Base-by-base conservation (phyloP, 2,113 vertebrate species). In the Vidua chalybeata region DNA sequence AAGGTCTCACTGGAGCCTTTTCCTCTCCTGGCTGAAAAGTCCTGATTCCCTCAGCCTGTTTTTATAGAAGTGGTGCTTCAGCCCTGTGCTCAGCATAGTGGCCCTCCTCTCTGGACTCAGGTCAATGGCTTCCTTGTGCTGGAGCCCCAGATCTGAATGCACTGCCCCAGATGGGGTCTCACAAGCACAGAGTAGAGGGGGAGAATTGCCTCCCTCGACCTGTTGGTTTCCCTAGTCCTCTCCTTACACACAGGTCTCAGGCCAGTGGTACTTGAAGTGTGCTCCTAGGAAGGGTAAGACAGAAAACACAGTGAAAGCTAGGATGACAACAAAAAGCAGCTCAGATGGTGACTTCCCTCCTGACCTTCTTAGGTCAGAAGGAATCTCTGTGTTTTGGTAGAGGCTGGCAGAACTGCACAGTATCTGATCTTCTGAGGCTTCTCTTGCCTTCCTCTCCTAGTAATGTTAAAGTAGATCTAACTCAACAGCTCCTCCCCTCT, bases 321-420 rank as follows among this genome's bases (percentile, higher is more conserved):
- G 27, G 23, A 58, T 52, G 18, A 30, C 20, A 61, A 13, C 7
- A 37, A 80, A 85, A 87, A 63, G 28, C 39, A 72, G 13, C 17
- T 46, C 28, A 49, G 49, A 55, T 21, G 15, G 15, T 48, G 39
- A 46, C 19, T 66, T 71, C 37, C 21, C 56, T 67, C 35, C 67
- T 41, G 56, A 46, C 24, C 7, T 73, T 56, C 11, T 43, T 7
- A 1, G 46, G 10, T 26, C 48, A 71, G 62, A 62, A 58, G 16
- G 41, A 66, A 89, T 14, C 7, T 45, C 11, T 68, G 45, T 2
- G 2, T 15, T 6, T 3, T 2, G 1, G 22, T 9, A 22, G 5
- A 33, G 10, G 19, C 16, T 54, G 20, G 20, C 20, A 82, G 64
- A 49, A 56, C 35, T 20, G 18, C 4, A 31, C 16, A 33, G 7